Evolutionary conservation across 2,113 vertebrate species (phyloP).

Genomic region (Todiramphus chloris): DNA sequence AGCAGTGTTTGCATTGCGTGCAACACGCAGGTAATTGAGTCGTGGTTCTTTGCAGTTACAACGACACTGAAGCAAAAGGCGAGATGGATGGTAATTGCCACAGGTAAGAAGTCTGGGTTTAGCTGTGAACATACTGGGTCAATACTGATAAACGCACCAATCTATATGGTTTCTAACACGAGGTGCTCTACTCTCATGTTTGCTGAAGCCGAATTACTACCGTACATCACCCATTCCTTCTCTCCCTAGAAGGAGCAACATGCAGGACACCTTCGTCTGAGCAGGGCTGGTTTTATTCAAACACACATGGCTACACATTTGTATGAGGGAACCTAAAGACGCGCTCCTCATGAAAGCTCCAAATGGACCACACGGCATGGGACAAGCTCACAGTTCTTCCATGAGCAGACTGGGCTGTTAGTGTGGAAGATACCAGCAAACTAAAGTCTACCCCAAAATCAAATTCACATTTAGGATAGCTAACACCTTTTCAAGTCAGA

Average conservation of each 20-base stretch:
- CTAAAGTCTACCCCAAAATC: neutral
- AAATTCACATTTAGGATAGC: rapidly evolving
- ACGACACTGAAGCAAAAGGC: neutral
- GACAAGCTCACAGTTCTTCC: neutral
- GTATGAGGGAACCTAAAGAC: neutral
- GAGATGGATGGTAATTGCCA: neutral
- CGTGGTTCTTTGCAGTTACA: neutral
- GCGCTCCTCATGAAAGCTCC: neutral
- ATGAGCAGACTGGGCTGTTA: neutral
- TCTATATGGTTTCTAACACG: neutral
- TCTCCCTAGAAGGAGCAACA: neutral
- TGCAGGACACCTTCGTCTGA: neutral
- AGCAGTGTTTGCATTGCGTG: neutral
- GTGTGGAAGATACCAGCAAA: rapidly evolving
- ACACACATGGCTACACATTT: rapidly evolving
- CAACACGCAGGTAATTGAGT: neutral
- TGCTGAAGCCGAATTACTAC: neutral
- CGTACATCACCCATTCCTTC: neutral
- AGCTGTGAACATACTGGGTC: neutral
- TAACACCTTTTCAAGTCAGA: neutral
- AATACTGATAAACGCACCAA: neutral
- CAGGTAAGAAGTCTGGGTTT: neutral
- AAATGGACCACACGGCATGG: neutral
- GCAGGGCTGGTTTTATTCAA: neutral
- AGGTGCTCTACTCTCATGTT: neutral